A percentile compares a stretch with the other conserved stretches of the same genome.
Evolutionary conservation across 2,888 invertebrate genomes (phyloP).

Genomic region (Esperia sulphurella): DNA sequence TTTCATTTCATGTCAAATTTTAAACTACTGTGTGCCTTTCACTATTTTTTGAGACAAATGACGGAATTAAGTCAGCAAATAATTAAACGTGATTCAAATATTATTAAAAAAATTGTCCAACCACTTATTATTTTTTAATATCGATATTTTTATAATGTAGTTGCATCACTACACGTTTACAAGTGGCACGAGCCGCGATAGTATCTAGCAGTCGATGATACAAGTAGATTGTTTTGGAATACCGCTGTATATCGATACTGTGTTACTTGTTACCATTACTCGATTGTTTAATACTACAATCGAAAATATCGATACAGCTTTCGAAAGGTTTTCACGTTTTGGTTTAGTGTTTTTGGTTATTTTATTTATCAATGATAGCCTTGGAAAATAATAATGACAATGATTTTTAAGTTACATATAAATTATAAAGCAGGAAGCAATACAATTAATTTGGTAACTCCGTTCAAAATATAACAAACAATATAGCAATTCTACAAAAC

Average conservation of each 20-base stretch:
- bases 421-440: no score
- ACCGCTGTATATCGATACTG: conserved; percentile 45
- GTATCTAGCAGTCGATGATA: conserved; percentile 68
- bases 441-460: no score
- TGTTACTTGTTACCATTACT: conserved; percentile 36
- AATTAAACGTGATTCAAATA: no score
- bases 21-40: no score
- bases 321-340: conserved; percentile 8
- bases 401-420: no score
- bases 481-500: background rate
- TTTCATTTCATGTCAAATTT: no score
- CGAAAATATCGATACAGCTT: conserved; percentile 51
- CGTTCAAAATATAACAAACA: no score
- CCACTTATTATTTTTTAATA: conserved; percentile 8
- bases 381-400: no score
- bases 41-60: no score
- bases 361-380: no score
- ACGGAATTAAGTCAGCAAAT: no score
- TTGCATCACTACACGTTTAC: conserved; percentile 56
- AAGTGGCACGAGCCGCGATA: conserved; percentile 75
- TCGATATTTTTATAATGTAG: conserved; percentile 21
- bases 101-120: no score
- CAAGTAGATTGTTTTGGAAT: conserved; percentile 70
- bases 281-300: conserved; percentile 51
- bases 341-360: background rate